A percentile compares a stretch with the other conserved stretches of the same genome.
These are phyloP conservation scores for Ferrisia virgata DNA, from an alignment of 2,888 invertebrate genomes.

Conservation along the genomic window DNA sequence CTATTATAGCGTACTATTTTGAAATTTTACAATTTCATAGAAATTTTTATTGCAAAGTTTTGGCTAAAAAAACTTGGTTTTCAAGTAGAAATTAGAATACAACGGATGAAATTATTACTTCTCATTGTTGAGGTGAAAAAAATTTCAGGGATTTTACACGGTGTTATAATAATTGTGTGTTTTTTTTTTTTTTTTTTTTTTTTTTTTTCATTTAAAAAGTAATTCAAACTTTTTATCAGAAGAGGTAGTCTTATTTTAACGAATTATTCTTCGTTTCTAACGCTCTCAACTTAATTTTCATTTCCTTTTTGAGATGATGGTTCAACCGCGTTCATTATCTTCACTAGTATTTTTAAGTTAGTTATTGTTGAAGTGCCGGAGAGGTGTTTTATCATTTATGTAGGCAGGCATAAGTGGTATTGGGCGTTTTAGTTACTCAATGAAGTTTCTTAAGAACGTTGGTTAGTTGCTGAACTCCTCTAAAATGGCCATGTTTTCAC, in stretches of 20 bases:
- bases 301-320: neutral
- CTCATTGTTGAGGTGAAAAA: constrained; percentile 23
- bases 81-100: neutral
- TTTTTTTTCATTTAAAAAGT: constrained; percentile 27
- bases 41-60: neutral
- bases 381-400: too few relatives aligned
- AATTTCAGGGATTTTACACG: constrained; percentile 12
- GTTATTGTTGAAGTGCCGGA: too few relatives aligned
- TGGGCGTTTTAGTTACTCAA: too few relatives aligned
- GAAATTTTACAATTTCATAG: constrained; percentile 12
- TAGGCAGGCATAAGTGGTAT: too few relatives aligned
- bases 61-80: neutral
- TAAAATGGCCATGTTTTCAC: too few relatives aligned
- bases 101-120: constrained; percentile 30
- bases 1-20: neutral
- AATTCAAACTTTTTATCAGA: constrained; percentile 25
- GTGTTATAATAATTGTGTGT: constrained; percentile 24
- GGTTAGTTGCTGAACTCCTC: too few relatives aligned
- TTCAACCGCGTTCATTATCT: neutral
- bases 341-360: neutral
- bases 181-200: too few relatives aligned
- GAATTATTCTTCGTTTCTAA: constrained; percentile 6
- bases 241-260: neutral
- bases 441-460: too few relatives aligned
- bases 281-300: neutral